Base-by-base conservation (phyloP, 2,797 vertebrate species). In the Vespertilio murinus region DNA sequence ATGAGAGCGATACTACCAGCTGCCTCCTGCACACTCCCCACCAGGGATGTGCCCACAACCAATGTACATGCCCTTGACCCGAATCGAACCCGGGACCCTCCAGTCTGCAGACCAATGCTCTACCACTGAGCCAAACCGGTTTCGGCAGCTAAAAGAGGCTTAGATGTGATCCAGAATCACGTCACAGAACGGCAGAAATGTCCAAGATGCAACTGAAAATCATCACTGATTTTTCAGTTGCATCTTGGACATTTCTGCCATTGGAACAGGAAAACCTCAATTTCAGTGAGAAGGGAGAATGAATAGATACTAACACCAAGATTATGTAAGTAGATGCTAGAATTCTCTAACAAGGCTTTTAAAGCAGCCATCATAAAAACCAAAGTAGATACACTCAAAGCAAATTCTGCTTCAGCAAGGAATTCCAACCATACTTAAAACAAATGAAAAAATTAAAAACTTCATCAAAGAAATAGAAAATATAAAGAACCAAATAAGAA, bases 321-420 rank as follows among this genome's bases (percentile, higher is more conserved):
- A 77, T 92, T 71, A 80, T 67, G 25, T 8, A 80, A 59, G 25
- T 8, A 77, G 71, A 71, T 10, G 30, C 56, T 89, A 8, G 49
- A 81, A 88, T 86, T 78, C 75, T 28, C 67, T 71, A 20, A 80
- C 45, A 81, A 91, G 45, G 49, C 47, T 91, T 85, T 91, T 88
- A 80, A 87, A 93, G 52, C 6, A 84, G 6, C 13, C 35, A 52
- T 94, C 52, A 77, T 52, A 70, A 95, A 90, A 82, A 89, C 49
- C 64, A 82, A 91, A 85, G 67, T n/a, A n/a, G n/a, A n/a, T n/a
- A n/a, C n/a, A n/a, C n/a, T n/a, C n/a, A n/a, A n/a, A n/a, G n/a
- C n/a, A n/a, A n/a, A n/a, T n/a, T n/a, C n/a, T 14, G 47, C 33
- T 88, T 80, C 25, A 59, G 30, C 16, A 84, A 79, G 35, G 59